Conservation (phyloP, 2,113 vertebrate genomes). For the Embiotoca jacksoni region DNA sequence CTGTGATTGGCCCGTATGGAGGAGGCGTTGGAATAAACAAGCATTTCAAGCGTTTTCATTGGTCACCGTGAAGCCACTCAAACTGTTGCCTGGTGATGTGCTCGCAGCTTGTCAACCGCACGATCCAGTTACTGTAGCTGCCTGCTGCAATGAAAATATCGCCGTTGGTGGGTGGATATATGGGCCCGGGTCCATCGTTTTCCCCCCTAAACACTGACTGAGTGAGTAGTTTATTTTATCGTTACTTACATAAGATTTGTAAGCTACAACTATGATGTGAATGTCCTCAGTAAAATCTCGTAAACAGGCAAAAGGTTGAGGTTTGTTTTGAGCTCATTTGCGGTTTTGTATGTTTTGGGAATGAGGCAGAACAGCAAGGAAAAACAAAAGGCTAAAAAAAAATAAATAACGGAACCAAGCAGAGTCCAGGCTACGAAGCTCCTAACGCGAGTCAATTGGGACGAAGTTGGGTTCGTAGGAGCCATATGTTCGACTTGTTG, state of each 20-base stretch:
- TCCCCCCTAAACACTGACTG: conserved; percentile 53
- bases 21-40: conserved; percentile 53
- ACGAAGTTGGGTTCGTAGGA: conserved; percentile 32
- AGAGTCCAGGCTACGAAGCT: neutral
- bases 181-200: conserved; percentile 57
- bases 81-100: conserved; percentile 76
- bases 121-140: conserved; percentile 79
- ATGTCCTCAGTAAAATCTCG: neutral
- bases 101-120: conserved; percentile 77
- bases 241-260: neutral
- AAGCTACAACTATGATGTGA: neutral
- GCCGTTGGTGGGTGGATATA: conserved; percentile 74
- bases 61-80: conserved; percentile 68
- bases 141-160: conserved; percentile 81
- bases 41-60: conserved; percentile 44
- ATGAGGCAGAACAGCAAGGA: conserved; percentile 5
- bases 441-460: neutral
- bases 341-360: conserved; percentile 41
- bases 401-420: neutral
- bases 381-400: conserved; percentile 13
- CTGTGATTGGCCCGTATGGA: conserved; percentile 62
- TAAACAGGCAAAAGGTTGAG: conserved; percentile 25
- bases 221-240: conserved; percentile 66
- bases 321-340: conserved; percentile 56
- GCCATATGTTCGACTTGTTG: conserved; percentile 60